Evolutionary conservation across 2,888 invertebrate genomes (phyloP).

Genomic region (Buathra laborator): DNA sequence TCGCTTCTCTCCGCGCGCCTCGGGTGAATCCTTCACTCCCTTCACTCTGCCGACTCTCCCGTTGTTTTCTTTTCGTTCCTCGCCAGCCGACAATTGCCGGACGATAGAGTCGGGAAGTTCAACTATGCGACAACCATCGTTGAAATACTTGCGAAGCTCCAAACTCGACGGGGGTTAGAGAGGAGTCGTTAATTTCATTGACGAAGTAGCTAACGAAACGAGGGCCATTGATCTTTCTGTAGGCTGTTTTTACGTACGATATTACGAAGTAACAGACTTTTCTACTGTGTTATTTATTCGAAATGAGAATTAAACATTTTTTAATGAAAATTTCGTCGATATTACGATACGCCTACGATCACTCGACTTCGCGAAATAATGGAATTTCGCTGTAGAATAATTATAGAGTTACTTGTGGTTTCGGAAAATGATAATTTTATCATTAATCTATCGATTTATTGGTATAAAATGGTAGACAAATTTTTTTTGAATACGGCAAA

Average conservation of each 20-base stretch:
- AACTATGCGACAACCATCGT: conserved; percentile 8
- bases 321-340: no score
- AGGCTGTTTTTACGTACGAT: no score
- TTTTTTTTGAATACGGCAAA: no score
- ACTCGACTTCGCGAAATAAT: no score
- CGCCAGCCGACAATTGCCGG: conserved; percentile 4
- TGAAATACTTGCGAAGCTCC: neutral
- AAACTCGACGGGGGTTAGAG: neutral
- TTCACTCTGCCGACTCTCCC: conserved; percentile 15
- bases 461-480: neutral
- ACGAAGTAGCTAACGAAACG: conserved; percentile 53
- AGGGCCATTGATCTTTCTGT: neutral
- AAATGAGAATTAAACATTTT: no score
- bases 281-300: no score
- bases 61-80: conserved; percentile 41
- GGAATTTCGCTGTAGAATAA: neutral
- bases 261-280: no score
- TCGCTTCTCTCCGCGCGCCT: conserved; percentile 26
- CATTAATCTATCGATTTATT: neutral
- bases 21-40: conserved; percentile 50
- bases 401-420: neutral
- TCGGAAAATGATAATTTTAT: neutral
- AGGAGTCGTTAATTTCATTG: conserved; percentile 53
- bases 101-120: conserved; percentile 3
- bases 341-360: no score